Evolutionary conservation across 2,888 invertebrate species (phyloP), one percentile per base, ranked within the genome.

Genomic region (Brachycybe producta): DNA sequence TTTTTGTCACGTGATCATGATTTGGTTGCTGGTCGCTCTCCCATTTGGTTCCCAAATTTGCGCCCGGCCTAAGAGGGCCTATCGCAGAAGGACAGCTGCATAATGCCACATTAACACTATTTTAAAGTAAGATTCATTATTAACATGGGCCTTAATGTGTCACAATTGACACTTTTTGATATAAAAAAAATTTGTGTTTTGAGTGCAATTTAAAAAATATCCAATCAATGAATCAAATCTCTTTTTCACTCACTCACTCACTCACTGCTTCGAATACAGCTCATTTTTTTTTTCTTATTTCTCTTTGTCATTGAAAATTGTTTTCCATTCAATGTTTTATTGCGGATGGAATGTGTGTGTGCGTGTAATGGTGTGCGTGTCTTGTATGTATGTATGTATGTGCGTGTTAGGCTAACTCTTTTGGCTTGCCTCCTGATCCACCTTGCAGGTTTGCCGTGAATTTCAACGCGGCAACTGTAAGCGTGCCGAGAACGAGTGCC

Each of bases 381-480:
- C 32, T n/a, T 32, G 32, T 32, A 32, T 32, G 32, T 11, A 32
- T 32, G 32, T 32, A 11, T 11, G 11, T 32, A n/a, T 32, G 32
- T n/a, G n/a, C n/a, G n/a, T n/a, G 21, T n/a, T 41, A 24, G 49
- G 49, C 49, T 49, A 49, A 49, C 49, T 49, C 40, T 49, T n/a
- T 49, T 49, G 39, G 40, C 49, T 49, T 40, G 49, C 23, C 21
- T 27, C 39, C 36, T 42, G 5, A 11, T 17, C 19, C 46, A 5
- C 32, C 5, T 36, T 5, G 52, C 65, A 73, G 73, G 73, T 73
- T 61, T 73, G 92, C 84, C 90, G 92, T 77, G 92, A 94, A 82
- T 92, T 83, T 83, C 85, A 87, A 82, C 86, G 91, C 75, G 91
- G 91, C 77, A 86, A 86, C 78, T 94, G 92, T 82, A 87, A 90